These are phyloP conservation scores for Caenorhabditis briggsae DNA, from an alignment of 1,140 invertebrate species.

Conservation along the genomic window DNA sequence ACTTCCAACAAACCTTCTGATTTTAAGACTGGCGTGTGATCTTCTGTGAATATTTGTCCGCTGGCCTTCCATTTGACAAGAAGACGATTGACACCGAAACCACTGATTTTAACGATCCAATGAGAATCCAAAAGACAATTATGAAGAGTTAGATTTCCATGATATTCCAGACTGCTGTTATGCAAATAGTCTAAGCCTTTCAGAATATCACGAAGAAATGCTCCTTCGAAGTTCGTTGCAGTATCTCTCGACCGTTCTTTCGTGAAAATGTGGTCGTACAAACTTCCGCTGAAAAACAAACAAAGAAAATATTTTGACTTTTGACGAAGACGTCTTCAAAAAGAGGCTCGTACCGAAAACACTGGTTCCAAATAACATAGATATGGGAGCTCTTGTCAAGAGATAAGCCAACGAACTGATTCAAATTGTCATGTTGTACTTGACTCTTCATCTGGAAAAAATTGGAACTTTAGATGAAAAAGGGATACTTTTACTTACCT, in stretches of 20 bases:
- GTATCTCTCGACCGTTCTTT: slow-evolving; percentile 50
- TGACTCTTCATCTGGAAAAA: slow-evolving; percentile 61
- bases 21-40: slow-evolving; percentile 29
- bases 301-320: neutral
- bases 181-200: slow-evolving; percentile 67
- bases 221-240: slow-evolving; percentile 64
- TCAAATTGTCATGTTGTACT: slow-evolving; percentile 65
- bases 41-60: slow-evolving; percentile 31
- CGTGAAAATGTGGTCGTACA: slow-evolving; percentile 58
- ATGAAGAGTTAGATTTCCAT: slow-evolving; percentile 62
- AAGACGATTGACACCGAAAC: slow-evolving; percentile 60
- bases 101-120: slow-evolving; percentile 66
- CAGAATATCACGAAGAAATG: slow-evolving; percentile 65
- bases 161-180: slow-evolving; percentile 58
- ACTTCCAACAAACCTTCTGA: slow-evolving; percentile 28
- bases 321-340: neutral
- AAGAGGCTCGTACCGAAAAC: slow-evolving; percentile 31
- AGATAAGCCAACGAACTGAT: slow-evolving; percentile 61
- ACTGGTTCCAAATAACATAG: slow-evolving; percentile 47
- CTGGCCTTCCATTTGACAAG: slow-evolving; percentile 57
- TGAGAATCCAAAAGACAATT: slow-evolving; percentile 66
- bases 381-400: slow-evolving; percentile 48
- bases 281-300: slow-evolving; percentile 61
- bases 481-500: neutral
- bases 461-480: neutral